Base-by-base conservation (phyloP, 2,113 vertebrate species). In the Brachyhypopomus occidentalis region DNA sequence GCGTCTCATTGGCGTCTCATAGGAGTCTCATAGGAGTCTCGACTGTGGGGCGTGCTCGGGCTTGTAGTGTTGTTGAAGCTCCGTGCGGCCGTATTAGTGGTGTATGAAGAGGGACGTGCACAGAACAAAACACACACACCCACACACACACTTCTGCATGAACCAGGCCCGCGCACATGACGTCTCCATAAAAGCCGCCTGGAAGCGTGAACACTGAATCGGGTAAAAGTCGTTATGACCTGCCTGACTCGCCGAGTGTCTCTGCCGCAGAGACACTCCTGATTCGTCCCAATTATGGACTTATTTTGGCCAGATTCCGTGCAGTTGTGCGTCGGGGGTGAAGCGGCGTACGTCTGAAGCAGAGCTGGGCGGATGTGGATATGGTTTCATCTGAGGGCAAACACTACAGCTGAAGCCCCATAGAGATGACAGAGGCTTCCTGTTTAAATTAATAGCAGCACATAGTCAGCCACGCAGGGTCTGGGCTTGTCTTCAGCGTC, bases 371-470 rank as follows among this genome's bases (percentile, higher is more conserved):
- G 70, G 59, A 80, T 74, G 55, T 69, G 52, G 72, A 75, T 81
- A 81, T n/a, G 30, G 41, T 75, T 81, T 16, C 36, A 60, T 75
- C 72, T 74, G 45, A 58, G 19, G 41, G 45, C 6, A 48, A 58
- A 75, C 17, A 70, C 66, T 22, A 67, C 23, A 12, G 48, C 74
- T 27, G 62, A 64, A 73, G 38, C n/a, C 0, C 41, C 71, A 48
- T 64, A 20, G 74, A 64, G 36, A 41, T 58, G 72, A 75, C 58
- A 62, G 56, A 20, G 73, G 79, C 79, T 81, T 81, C 36, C 72
- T 81, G 72, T 75, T 66, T 45, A 69, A 58, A 75, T n/a, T 6
- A 41, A 52, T 9, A 20, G 30, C 66, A 70, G 72, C 17, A 64
- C 64, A 38, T 69, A 34, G 30, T 0, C 41, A 7, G 6, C 30